Percentiles rank a stretch among this genome's conserved stretches.
Conservation (phyloP, 2,888 invertebrate genomes). For the Serripes groenlandicus region DNA sequence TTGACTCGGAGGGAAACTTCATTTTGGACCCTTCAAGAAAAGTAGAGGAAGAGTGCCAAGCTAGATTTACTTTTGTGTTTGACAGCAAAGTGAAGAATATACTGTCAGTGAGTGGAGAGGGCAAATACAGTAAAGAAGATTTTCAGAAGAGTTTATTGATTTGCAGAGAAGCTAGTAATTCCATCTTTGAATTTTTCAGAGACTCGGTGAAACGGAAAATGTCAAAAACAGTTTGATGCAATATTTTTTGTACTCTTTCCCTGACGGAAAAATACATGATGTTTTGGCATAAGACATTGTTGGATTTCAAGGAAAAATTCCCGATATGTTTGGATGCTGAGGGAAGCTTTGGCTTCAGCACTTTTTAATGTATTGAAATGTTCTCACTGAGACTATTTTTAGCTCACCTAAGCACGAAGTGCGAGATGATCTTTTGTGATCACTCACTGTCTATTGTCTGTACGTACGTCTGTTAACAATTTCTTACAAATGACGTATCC, state of each 20-base stretch:
- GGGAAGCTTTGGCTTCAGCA: no score
- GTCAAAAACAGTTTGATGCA: constrained; percentile 66
- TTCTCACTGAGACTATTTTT: no score
- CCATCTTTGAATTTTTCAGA: constrained; percentile 81
- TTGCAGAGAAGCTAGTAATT: constrained; percentile 74
- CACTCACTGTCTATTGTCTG: no score
- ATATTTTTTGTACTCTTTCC: no score
- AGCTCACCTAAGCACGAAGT: not conserved
- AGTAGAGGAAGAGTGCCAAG: constrained; percentile 85
- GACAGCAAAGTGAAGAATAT: constrained; percentile 78
- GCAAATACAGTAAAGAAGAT: constrained; percentile 77
- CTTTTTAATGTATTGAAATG: no score
- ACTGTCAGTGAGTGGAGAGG: constrained; percentile 76
- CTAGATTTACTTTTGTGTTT: constrained; percentile 81
- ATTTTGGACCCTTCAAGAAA: constrained; percentile 89
- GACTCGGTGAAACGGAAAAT: constrained; percentile 80
- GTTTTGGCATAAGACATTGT: no score
- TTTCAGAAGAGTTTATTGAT: constrained; percentile 76
- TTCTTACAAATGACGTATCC: no score
- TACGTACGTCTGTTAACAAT: no score
- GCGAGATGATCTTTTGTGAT: not conserved
- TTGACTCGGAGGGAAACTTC: constrained; percentile 89
- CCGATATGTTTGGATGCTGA: no score
- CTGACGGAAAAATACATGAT: no score
- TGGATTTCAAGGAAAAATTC: no score